phyloP scores from a whole-genome alignment of 1,140 invertebrate species.

The Battus philenor region DNA sequence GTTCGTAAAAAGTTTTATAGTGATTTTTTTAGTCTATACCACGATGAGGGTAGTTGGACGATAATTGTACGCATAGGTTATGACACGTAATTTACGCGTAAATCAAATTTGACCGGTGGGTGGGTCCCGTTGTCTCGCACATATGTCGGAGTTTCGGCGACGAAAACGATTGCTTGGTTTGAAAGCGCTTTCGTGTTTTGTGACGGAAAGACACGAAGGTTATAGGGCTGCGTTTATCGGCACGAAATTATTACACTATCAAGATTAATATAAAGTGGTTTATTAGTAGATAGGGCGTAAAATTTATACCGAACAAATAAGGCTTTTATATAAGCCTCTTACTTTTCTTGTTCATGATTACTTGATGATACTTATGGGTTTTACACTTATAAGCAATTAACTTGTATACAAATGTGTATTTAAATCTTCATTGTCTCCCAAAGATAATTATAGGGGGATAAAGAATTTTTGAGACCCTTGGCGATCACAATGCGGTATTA shows the following conservation, averaged over 20 bases:
- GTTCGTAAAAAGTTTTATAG: slow-evolving; percentile 10
- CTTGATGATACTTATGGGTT: too few species aligned
- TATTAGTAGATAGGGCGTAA: background rate
- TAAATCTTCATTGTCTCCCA: too few species aligned
- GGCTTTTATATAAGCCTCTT: background rate
- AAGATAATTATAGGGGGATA: too few species aligned
- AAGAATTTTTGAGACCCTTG: too few species aligned
- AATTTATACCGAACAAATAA: background rate
- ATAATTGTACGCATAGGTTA: slow-evolving; percentile 49
- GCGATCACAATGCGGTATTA: too few species aligned
- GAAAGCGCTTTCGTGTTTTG: slow-evolving; percentile 63
- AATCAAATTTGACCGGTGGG: slow-evolving; percentile 74
- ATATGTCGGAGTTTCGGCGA: slow-evolving; percentile 66
- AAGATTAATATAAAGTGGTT: too few species aligned
- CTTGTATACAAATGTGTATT: too few species aligned
- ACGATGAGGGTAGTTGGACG: slow-evolving; percentile 24
- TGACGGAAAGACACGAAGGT: slow-evolving; percentile 55
- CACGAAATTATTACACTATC: slow-evolving; percentile 23
- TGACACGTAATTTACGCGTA: slow-evolving; percentile 73
- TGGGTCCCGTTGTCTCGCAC: slow-evolving; percentile 57
- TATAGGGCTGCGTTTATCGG: slow-evolving; percentile 26
- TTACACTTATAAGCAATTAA: too few species aligned
- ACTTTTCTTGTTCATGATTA: too few species aligned
- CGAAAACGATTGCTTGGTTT: slow-evolving; percentile 43
- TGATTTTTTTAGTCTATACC: slow-evolving; percentile 31